Evolutionary conservation across 2,888 invertebrate genomes (phyloP).

Genomic region (Sylvicola cinctus): DNA sequence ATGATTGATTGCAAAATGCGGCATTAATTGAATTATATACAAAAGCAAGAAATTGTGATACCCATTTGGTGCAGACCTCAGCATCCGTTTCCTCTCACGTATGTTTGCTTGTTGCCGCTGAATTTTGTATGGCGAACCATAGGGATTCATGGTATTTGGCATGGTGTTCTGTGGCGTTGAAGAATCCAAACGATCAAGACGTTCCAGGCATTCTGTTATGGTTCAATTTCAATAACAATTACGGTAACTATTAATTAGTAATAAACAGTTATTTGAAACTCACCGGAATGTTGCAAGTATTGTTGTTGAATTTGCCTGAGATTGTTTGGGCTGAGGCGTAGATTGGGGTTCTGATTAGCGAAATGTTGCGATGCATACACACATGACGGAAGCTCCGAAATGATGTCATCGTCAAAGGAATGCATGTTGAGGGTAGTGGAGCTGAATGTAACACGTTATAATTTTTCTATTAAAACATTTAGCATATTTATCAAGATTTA

Average conservation of each 20-base stretch:
- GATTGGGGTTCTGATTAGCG: slow-evolving; percentile 14
- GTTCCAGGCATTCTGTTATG: too few species aligned
- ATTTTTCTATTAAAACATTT: too few species aligned
- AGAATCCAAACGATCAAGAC: slow-evolving; percentile 9
- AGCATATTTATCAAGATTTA: too few species aligned
- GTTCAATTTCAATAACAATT: neutral
- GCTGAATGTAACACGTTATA: neutral
- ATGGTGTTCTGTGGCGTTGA: slow-evolving; percentile 14
- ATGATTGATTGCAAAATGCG: neutral
- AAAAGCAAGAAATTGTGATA: slow-evolving; percentile 35
- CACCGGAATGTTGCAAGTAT: slow-evolving; percentile 23
- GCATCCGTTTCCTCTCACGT: slow-evolving; percentile 92
- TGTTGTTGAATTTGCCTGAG: slow-evolving; percentile 25
- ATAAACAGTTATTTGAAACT: neutral
- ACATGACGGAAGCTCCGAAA: slow-evolving; percentile 60
- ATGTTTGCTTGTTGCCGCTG: slow-evolving; percentile 90
- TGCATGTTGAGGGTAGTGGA: slow-evolving; percentile 22
- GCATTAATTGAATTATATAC: too few species aligned
- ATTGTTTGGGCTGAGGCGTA: slow-evolving; percentile 18
- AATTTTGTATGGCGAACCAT: slow-evolving; percentile 40
- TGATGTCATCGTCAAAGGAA: slow-evolving; percentile 30
- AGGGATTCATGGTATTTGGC: slow-evolving; percentile 10
- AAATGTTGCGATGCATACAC: slow-evolving; percentile 42
- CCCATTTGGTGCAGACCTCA: slow-evolving; percentile 85
- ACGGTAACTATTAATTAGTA: neutral